Conservation (phyloP, 2,113 vertebrate species). For the Protobothrops flavoviridis region DNA sequence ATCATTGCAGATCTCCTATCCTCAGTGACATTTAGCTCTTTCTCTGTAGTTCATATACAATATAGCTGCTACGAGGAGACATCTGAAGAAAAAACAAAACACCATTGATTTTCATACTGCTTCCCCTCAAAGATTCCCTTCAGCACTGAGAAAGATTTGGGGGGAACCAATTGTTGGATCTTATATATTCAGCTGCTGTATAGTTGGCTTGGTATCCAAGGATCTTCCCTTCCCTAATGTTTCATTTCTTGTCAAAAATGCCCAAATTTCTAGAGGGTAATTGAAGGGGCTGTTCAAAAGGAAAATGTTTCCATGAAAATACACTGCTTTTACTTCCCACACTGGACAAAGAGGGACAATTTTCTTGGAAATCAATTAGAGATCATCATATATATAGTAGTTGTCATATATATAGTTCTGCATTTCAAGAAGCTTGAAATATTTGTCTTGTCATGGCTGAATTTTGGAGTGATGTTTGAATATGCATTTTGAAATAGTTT, state of each 20-base stretch:
- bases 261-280: constrained; percentile 49
- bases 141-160: background rate
- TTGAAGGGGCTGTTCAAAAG: constrained; percentile 37
- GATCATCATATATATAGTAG: constrained; percentile 15
- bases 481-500: background rate
- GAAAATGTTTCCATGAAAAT: constrained; percentile 40
- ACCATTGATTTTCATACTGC: background rate
- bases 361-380: constrained; percentile 60
- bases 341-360: constrained; percentile 12
- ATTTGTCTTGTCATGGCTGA: background rate
- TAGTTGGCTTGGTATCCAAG: background rate
- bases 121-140: background rate
- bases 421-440: background rate
- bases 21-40: background rate
- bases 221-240: background rate
- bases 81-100: background rate
- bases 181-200: background rate
- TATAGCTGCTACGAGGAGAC: background rate
- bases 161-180: background rate
- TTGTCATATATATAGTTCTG: constrained; percentile 23
- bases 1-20: background rate
- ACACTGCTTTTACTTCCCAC: constrained; percentile 35
- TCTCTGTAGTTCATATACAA: background rate
- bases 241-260: constrained; percentile 36
- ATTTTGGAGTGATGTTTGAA: constrained; percentile 10